phyloP scores from a whole-genome alignment of 53 echinoderm and acorn worm species.

The Astropecten irregularis region DNA sequence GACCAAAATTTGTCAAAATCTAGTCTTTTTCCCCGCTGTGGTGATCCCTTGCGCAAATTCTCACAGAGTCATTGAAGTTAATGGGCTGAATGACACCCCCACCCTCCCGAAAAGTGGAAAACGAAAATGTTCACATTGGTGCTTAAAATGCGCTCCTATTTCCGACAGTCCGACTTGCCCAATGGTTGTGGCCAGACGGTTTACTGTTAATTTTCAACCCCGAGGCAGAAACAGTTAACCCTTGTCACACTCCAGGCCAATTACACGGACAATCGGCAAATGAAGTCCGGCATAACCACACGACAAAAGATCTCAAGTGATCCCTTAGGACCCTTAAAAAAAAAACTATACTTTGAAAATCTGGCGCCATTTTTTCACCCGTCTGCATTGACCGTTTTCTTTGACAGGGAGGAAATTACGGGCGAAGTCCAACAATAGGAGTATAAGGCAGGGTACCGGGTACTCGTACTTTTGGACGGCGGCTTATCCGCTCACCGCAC shows the following conservation, averaged over 20 bases:
- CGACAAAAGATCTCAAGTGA: constrained; percentile 20
- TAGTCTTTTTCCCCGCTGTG: no score
- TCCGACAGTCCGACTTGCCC: no score
- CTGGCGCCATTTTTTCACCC: constrained; percentile 31
- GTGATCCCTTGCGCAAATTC: no score
- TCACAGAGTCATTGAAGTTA: no score
- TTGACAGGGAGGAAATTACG: constrained; percentile 6
- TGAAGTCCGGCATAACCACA: constrained; percentile 7
- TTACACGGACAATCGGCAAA: constrained; percentile 45
- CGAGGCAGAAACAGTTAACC: neutral
- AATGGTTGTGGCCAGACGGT: constrained; percentile 15
- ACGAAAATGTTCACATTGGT: no score
- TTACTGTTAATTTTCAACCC: constrained; percentile 3
- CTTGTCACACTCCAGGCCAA: constrained; percentile 24
- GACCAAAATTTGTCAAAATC: no score
- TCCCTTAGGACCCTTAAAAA: neutral
- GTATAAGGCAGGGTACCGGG: neutral
- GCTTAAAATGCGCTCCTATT: no score
- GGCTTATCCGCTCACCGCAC: constrained; percentile 36
- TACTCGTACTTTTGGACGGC: constrained; percentile 29
- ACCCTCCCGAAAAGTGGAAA: no score
- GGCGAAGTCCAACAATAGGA: neutral
- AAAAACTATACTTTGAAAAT: neutral
- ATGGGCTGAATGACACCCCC: no score
- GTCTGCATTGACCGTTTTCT: neutral